Base-by-base conservation (phyloP, 2,797 vertebrate genomes). In the Gobio occitaniae region DNA sequence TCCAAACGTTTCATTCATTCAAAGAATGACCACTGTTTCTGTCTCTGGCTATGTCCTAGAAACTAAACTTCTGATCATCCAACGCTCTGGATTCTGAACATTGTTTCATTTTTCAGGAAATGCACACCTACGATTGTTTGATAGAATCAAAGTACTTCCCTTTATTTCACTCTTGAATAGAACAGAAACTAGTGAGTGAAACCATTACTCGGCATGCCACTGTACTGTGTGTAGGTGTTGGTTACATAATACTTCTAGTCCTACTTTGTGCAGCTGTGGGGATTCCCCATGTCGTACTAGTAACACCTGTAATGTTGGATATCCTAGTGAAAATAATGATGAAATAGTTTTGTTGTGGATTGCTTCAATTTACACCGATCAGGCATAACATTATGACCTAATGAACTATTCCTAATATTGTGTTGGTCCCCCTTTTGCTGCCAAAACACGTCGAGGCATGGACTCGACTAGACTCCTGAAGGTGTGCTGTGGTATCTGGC, bases 171-270 rank as follows among this genome's bases (percentile, higher is more conserved):
- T 56, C 17, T 72, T 72, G 6, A 59, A 59, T 12, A 32, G 38
- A 47, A 61, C 11, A 76, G 80, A 82, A 72, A 72, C 68, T 10
- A 72, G 38, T 9, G 52, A 82, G 38, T 72, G 80, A 82, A 82
- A 82, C 80, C 54, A n/a, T 61, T 38, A 44, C 52, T 61, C 7
- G 15, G 75, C 54, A 61, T 47, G 16, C 48, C 6, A 17, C 38
- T 47, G 16, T 25, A 0, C 6, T 59, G 38, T 12, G 52, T 72
- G 69, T 82, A 32, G 80, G 52, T 72, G 80, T 72, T 3, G 6
- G 10, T 71, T 59, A 32, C 6, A 12, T 17, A 61, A 82, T 7
- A 2, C 2, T 12, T 32, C 15, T 13, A 48, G 9, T 32, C 25
- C 50, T 71, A 59, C 11, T 56, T 2, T 50, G 3, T 56, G 32